Percentiles rank a stretch among this genome's conserved stretches.
Evolutionary conservation across 2,888 invertebrate species (phyloP).

Genomic region (Caenorhabditis afra): DNA sequence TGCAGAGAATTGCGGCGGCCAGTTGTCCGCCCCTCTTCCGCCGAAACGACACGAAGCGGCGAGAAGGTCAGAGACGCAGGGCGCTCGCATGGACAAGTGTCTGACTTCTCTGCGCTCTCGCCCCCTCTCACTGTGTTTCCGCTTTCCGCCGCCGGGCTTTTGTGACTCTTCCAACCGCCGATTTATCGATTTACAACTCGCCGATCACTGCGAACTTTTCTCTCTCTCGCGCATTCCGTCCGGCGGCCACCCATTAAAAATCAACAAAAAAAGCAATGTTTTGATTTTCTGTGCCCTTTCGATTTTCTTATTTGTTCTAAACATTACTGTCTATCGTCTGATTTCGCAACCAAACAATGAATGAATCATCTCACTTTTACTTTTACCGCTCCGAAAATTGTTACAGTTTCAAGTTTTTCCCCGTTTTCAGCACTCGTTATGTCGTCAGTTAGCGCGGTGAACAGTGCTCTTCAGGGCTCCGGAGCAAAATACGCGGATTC

Average conservation of each 20-base stretch:
- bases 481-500: conserved; percentile 71
- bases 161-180: neutral
- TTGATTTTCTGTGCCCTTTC: too few species aligned
- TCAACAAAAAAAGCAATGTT: too few species aligned
- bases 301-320: neutral
- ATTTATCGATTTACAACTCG: neutral
- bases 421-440: neutral
- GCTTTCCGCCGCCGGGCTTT: too few species aligned
- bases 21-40: conserved; percentile 7
- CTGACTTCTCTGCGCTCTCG: conserved; percentile 17
- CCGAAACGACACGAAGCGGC: too few species aligned
- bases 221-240: too few species aligned
- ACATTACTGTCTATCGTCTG: neutral
- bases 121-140: conserved; percentile 2
- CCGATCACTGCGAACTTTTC: too few species aligned
- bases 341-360: conserved; percentile 5
- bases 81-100: neutral
- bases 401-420: neutral
- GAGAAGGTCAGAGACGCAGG: conserved; percentile 44
- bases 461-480: conserved; percentile 32
- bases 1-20: conserved; percentile 2
- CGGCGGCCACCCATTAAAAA: too few species aligned
- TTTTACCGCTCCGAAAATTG: neutral
- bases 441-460: conserved; percentile 1
- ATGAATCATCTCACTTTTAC: conserved; percentile 5